These are phyloP conservation scores for Machaerirhynchus nigripectus DNA, from an alignment of 2,113 vertebrate genomes.

Conservation along the genomic window DNA sequence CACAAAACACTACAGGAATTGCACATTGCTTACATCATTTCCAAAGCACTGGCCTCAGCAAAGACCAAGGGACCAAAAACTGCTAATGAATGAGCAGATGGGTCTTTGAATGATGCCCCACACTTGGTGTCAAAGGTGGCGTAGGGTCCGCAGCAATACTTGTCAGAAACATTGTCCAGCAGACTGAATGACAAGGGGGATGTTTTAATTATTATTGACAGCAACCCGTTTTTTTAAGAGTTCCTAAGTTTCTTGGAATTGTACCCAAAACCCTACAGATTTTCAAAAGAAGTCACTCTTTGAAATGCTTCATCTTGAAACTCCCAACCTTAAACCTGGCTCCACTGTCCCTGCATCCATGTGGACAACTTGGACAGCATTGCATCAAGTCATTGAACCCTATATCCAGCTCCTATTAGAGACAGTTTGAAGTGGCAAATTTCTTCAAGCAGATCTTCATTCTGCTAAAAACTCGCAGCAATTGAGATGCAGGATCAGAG, in stretches of 20 bases:
- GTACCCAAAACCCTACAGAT: background rate
- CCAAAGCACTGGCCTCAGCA: background rate
- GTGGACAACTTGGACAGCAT: background rate
- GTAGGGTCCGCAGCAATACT: background rate
- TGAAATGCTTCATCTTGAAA: background rate
- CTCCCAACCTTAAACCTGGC: background rate
- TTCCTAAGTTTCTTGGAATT: background rate
- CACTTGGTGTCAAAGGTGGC: background rate
- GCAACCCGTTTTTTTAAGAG: background rate
- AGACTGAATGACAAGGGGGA: background rate
- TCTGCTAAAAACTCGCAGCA: background rate
- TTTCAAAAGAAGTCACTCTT: background rate
- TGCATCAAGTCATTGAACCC: background rate
- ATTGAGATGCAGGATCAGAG: background rate
- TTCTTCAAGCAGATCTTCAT: background rate
- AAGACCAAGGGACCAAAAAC: background rate
- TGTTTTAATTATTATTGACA: background rate
- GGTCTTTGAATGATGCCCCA: background rate
- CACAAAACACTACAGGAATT: background rate
- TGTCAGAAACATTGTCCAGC: background rate
- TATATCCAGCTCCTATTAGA: background rate
- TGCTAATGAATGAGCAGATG: background rate
- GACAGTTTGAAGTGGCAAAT: background rate
- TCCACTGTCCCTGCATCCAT: background rate
- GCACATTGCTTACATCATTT: background rate